Conservation (phyloP, 2,113 vertebrate species). For the Charadrius vociferus region DNA sequence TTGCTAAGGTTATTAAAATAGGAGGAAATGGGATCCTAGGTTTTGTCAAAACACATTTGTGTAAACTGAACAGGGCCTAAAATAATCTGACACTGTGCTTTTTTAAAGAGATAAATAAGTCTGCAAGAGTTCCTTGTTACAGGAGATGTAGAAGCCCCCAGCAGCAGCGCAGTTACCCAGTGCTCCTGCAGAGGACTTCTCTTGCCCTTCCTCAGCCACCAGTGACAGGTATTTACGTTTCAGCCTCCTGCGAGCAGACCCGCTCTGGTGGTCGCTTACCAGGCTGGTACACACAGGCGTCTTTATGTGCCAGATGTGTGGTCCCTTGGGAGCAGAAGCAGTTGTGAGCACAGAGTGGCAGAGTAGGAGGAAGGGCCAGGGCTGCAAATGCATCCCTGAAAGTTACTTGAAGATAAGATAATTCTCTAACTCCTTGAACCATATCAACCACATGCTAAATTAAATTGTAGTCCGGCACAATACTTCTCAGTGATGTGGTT, state of each 20-base stretch:
- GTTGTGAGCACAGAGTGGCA: not conserved
- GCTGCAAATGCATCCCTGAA: not conserved
- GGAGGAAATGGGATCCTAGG: not conserved
- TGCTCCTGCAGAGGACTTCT: not conserved
- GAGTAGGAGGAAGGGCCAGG: not conserved
- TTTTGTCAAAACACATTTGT: not conserved
- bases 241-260: not conserved
- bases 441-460: not conserved
- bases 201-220: not conserved
- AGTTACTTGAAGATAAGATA: not conserved
- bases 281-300: rapidly evolving
- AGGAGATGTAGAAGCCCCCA: not conserved
- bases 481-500: not conserved
- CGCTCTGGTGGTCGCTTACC: not conserved
- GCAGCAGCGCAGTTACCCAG: rapidly evolving
- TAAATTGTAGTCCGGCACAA: not conserved
- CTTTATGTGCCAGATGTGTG: not conserved
- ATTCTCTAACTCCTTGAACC: not conserved
- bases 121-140: not conserved
- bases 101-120: not conserved
- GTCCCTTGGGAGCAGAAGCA: not conserved
- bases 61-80: not conserved
- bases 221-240: rapidly evolving
- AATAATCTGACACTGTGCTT: not conserved
- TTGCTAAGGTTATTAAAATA: conserved; percentile 28